Evolutionary conservation across 2,888 invertebrate species (phyloP).

Genomic region (Ennomos quercinarius): DNA sequence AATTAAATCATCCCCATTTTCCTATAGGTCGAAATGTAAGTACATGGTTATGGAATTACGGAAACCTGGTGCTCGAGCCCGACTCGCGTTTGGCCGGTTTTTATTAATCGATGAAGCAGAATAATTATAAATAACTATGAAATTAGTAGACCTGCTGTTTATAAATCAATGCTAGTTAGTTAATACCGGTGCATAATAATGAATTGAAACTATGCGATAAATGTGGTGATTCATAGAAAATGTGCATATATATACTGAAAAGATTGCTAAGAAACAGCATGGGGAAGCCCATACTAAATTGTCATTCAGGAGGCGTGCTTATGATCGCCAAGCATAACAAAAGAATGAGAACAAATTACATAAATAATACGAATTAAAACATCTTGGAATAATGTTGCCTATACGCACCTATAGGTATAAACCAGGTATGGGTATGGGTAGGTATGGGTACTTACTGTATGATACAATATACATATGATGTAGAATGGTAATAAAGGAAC

Average conservation of each 20-base stretch:
- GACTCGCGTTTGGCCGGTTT: too few relatives aligned
- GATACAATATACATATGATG: too few relatives aligned
- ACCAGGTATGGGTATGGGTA: too few relatives aligned
- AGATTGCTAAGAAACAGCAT: conserved; percentile 39
- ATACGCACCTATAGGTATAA: too few relatives aligned
- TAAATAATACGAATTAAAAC: conserved; percentile 7
- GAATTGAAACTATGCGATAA: conserved; percentile 23
- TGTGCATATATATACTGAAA: conserved; percentile 30
- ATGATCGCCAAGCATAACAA: conserved; percentile 36
- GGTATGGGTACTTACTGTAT: too few relatives aligned
- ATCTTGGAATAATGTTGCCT: background rate
- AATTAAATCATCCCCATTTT: too few relatives aligned
- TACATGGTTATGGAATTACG: too few relatives aligned
- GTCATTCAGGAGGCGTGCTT: conserved; percentile 61
- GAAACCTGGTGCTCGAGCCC: too few relatives aligned
- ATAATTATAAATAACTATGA: background rate
- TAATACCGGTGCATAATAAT: conserved; percentile 17
- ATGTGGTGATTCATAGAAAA: conserved; percentile 43
- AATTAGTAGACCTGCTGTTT: background rate
- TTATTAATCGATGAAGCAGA: too few relatives aligned
- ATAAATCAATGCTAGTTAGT: conserved; percentile 9
- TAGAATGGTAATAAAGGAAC: conserved; percentile 1
- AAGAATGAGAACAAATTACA: conserved; percentile 34
- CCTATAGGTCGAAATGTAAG: too few relatives aligned
- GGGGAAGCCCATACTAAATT: conserved; percentile 72